Percentiles rank a stretch among this genome's conserved stretches.
Conservation (phyloP, 23 tunicate species). For the Halocynthia roretzi region DNA sequence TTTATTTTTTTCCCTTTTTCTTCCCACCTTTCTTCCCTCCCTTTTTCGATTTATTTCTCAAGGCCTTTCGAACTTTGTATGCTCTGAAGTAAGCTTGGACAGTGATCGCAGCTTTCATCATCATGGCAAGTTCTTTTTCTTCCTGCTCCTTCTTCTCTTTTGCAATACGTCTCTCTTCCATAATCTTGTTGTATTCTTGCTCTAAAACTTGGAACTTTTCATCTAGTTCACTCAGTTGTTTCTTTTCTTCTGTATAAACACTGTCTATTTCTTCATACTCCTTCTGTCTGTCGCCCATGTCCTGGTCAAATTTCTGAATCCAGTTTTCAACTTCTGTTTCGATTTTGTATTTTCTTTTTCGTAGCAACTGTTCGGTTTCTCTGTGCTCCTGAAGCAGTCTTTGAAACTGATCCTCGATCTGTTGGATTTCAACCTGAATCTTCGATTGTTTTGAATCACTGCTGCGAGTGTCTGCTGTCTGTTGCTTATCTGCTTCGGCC, state of each 20-base stretch:
- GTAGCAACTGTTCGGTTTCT: conserved; percentile 67
- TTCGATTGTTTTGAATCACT: conserved; percentile 65
- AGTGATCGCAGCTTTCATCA: conserved; percentile 90
- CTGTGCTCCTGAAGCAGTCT: conserved; percentile 78
- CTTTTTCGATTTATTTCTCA: conserved; percentile 77
- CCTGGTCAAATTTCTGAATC: conserved; percentile 93
- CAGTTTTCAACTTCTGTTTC: conserved; percentile 99
- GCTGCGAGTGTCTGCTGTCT: conserved; percentile 72
- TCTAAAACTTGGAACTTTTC: conserved; percentile 84
- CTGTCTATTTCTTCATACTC: conserved; percentile 90
- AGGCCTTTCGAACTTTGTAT: conserved; percentile 86
- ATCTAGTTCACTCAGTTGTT: conserved; percentile 94
- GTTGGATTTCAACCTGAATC: conserved; percentile 43
- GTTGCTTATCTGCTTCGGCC: conserved; percentile 86
- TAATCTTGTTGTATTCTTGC: conserved; percentile 82
- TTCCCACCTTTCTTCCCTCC: conserved; percentile 39
- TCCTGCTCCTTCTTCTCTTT: conserved; percentile 66
- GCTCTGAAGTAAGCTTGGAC: conserved; percentile 98
- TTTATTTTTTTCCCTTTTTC: conserved; percentile 32
- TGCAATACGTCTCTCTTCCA: conserved; percentile 86
- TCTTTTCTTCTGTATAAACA: conserved; percentile 94
- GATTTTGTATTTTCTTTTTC: conserved; percentile 83
- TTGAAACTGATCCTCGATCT: conserved; percentile 39
- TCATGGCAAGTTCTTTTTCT: conserved; percentile 78
- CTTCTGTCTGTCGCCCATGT: conserved; percentile 91